Conservation (phyloP, 2,113 vertebrate species). For the Hyperopisus bebe region DNA sequence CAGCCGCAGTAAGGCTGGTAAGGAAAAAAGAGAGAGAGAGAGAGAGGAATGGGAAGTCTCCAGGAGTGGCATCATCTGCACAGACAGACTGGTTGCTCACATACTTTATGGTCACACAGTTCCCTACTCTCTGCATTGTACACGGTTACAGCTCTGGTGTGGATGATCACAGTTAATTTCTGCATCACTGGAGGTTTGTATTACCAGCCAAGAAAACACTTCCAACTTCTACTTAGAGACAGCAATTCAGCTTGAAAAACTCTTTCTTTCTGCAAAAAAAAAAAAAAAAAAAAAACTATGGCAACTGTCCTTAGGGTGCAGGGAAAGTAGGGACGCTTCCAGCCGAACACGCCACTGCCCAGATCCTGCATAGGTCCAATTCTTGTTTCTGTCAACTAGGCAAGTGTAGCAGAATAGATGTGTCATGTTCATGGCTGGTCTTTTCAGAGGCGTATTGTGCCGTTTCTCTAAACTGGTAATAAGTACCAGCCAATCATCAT, state of each 20-base stretch:
- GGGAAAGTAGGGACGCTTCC: not conserved
- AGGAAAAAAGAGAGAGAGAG: not conserved
- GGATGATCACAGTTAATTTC: not conserved
- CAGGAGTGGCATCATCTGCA: not conserved
- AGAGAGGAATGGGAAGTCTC: not conserved
- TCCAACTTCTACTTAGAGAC: not conserved
- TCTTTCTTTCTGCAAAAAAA: not conserved
- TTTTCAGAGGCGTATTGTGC: not conserved
- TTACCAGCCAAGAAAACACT: not conserved
- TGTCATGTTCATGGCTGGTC: no score
- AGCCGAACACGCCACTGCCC: not conserved
- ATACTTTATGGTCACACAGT: not conserved
- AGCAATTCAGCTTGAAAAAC: not conserved
- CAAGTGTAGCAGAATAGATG: no score
- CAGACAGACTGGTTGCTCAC: not conserved
- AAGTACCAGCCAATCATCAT: not conserved
- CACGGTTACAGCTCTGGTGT: not conserved
- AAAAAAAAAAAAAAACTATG: not conserved
- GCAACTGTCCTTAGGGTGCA: not conserved
- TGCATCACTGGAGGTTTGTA: not conserved
- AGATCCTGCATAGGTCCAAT: not conserved
- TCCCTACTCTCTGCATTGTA: not conserved
- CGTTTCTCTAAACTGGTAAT: not conserved
- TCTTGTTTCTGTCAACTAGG: not conserved
- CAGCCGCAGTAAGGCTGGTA: not conserved